Evolutionary conservation across 1,140 invertebrate genomes (phyloP).

Genomic region (Sycobia sp.): DNA sequence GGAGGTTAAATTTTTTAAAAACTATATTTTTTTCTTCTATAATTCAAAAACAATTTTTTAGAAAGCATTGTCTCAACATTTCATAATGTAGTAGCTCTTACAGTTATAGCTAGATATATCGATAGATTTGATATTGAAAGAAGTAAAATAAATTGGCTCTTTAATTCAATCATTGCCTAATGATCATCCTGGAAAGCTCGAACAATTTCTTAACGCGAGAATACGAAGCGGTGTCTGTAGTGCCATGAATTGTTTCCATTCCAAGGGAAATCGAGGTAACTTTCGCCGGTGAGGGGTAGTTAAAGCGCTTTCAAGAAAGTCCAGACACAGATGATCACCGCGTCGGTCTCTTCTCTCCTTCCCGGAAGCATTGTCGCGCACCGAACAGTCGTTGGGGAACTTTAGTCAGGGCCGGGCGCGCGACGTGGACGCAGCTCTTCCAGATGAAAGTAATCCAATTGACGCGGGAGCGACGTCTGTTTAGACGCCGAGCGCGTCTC

Average conservation of each 20-base stretch:
- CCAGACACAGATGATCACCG: background rate
- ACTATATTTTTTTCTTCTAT: too few species aligned
- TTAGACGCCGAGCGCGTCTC: background rate
- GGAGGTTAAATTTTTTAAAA: too few species aligned
- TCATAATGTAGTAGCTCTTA: too few species aligned
- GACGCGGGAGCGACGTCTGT: background rate
- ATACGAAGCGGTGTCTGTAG: background rate
- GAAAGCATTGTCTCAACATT: too few species aligned
- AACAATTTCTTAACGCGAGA: too few species aligned
- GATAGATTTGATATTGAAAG: too few species aligned
- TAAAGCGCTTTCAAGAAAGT: slow-evolving; percentile 21
- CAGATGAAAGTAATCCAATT: slow-evolving; percentile 16
- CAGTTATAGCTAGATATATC: too few species aligned
- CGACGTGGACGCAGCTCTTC: background rate
- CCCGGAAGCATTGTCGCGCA: background rate
- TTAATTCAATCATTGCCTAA: too few species aligned
- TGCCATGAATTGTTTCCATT: slow-evolving; percentile 22
- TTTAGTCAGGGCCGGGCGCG: background rate
- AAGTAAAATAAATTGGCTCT: too few species aligned
- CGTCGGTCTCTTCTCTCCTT: background rate
- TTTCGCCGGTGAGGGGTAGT: background rate
- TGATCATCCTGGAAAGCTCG: too few species aligned
- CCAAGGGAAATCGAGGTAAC: background rate
- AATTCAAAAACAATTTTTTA: too few species aligned
- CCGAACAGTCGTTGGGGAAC: slow-evolving; percentile 4